These are phyloP conservation scores for Perccottus glenii DNA, from an alignment of 2,113 vertebrate species.

Conservation along the genomic window DNA sequence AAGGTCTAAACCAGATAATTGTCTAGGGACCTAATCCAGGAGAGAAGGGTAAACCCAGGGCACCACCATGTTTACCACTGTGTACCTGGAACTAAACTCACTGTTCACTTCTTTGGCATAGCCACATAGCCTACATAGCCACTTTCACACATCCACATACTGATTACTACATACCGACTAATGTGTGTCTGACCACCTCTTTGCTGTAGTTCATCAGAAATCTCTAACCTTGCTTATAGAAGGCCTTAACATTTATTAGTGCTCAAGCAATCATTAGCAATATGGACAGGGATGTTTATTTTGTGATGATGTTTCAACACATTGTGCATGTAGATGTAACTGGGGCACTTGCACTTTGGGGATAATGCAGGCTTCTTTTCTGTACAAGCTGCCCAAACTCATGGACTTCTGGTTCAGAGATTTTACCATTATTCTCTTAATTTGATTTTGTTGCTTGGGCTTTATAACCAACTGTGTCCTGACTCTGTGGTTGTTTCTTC, in stretches of 20 bases:
- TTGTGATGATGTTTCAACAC: too few relatives aligned
- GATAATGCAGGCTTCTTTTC: background rate
- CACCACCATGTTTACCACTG: conserved; percentile 30
- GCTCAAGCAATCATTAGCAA: too few relatives aligned
- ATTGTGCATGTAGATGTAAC: too few relatives aligned
- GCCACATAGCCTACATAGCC: background rate
- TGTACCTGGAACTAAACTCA: conserved; percentile 3
- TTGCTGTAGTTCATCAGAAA: background rate
- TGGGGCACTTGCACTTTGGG: too few relatives aligned
- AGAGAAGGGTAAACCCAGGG: conserved; percentile 19
- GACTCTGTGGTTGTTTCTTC: conserved; percentile 4
- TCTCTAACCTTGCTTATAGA: background rate
- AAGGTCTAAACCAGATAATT: conserved; percentile 6
- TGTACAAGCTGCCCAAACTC: conserved; percentile 3
- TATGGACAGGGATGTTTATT: too few relatives aligned
- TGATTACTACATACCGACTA: background rate
- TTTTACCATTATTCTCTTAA: background rate
- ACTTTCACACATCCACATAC: background rate
- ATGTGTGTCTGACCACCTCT: conserved; percentile 5
- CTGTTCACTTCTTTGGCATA: background rate
- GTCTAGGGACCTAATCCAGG: conserved; percentile 28
- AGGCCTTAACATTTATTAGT: background rate
- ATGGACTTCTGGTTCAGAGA: conserved; percentile 5
- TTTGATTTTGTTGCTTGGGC: background rate
- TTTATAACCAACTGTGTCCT: conserved; percentile 4